Conservation (phyloP, 2,797 vertebrate species). For the Echiichthys vipera region DNA sequence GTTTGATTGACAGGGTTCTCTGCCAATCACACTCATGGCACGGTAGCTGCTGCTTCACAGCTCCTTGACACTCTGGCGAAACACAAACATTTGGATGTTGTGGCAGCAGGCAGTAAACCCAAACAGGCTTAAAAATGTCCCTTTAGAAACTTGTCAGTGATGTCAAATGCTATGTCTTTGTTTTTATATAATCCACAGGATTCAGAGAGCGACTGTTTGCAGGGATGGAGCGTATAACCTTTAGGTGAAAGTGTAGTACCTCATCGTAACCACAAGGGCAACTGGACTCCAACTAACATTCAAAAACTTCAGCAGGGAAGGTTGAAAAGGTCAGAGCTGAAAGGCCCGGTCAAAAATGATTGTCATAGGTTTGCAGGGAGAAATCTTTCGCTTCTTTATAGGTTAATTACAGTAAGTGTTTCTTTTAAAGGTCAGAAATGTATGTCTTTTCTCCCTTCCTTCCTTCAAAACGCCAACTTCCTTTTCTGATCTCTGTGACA, state of each 20-base stretch:
- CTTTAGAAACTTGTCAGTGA: not conserved
- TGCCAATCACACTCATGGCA: not conserved
- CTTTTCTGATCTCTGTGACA: slow-evolving; percentile 24
- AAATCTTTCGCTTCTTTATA: slow-evolving; percentile 56
- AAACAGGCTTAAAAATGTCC: not conserved
- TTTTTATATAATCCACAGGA: not conserved
- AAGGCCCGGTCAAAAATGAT: slow-evolving; percentile 46
- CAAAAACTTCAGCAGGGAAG: slow-evolving; percentile 40
- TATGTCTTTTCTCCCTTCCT: slow-evolving; percentile 22
- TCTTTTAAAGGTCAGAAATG: slow-evolving; percentile 67
- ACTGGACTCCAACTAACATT: slow-evolving; percentile 35
- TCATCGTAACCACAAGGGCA: slow-evolving; percentile 16
- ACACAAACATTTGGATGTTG: not conserved
- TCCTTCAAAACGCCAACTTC: slow-evolving; percentile 19
- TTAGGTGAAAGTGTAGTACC: not conserved
- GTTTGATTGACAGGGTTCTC: not conserved
- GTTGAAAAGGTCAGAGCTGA: slow-evolving; percentile 69
- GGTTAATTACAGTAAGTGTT: slow-evolving; percentile 68
- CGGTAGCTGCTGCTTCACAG: not conserved
- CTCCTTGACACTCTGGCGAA: not conserved
- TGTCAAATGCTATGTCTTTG: not conserved
- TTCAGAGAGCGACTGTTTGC: slow-evolving; percentile 5
- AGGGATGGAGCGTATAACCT: slow-evolving; percentile 33
- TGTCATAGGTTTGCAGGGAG: slow-evolving; percentile 51
- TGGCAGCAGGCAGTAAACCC: not conserved